phyloP scores from a whole-genome alignment of 2,113 vertebrate species.

The Pangasianodon gigas region DNA sequence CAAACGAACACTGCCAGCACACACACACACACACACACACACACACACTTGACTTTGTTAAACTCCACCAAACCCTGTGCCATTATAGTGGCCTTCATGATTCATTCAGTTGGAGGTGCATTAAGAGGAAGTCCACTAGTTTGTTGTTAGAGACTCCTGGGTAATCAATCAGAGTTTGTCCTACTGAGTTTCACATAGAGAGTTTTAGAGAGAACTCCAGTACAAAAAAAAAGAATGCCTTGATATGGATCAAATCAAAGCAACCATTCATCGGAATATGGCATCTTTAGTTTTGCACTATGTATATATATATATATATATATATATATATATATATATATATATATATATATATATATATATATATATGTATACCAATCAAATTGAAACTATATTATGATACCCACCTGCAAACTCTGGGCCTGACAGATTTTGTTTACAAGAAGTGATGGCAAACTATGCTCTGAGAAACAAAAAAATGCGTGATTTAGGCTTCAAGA shows the following conservation, averaged over 20 bases:
- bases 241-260: neutral
- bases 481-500: neutral
- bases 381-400: neutral
- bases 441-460: neutral
- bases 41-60: neutral
- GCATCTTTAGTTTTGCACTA: neutral
- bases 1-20: neutral
- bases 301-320: too few relatives aligned
- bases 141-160: neutral
- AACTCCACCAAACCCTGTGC: neutral
- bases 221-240: neutral
- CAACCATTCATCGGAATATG: neutral
- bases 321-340: too few relatives aligned
- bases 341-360: too few relatives aligned
- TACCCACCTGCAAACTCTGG: neutral
- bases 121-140: neutral
- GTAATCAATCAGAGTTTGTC: neutral
- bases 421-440: neutral
- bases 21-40: neutral
- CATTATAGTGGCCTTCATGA: neutral
- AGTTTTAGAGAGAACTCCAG: neutral
- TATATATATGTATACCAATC: neutral
- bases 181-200: neutral
- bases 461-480: neutral
- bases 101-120: neutral